phyloP scores from a whole-genome alignment of 2,113 vertebrate genomes.

The Takifugu flavidus region DNA sequence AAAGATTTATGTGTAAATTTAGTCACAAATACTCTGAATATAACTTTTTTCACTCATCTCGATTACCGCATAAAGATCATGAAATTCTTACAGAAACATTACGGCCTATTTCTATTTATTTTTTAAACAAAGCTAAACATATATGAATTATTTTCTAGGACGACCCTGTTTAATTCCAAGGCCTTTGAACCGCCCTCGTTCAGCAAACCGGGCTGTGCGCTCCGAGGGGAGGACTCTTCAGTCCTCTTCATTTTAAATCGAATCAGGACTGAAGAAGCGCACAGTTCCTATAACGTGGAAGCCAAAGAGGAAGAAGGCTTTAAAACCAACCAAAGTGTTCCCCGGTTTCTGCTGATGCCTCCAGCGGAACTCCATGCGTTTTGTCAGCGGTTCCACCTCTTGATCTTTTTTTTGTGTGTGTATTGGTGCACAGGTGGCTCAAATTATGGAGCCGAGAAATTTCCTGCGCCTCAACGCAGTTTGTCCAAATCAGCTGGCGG shows the following conservation, averaged over 20 bases:
- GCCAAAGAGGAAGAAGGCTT: constrained; percentile 61
- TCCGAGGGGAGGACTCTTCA: constrained; percentile 1
- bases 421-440: constrained; percentile 65
- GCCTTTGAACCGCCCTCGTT: too few relatives aligned
- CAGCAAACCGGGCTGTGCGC: neutral
- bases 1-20: too few relatives aligned
- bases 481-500: constrained; percentile 60
- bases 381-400: constrained; percentile 53
- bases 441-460: constrained; percentile 45
- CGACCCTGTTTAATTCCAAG: too few relatives aligned
- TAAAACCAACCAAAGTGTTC: constrained; percentile 45
- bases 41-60: too few relatives aligned
- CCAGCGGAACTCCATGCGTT: constrained; percentile 48
- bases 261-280: constrained; percentile 32
- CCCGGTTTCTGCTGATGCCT: constrained; percentile 43
- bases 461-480: constrained; percentile 35
- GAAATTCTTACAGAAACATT: too few relatives aligned
- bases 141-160: too few relatives aligned
- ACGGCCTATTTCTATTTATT: neutral
- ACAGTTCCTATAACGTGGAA: constrained; percentile 43
- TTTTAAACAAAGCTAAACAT: neutral
- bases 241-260: constrained; percentile 44
- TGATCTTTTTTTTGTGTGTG: constrained; percentile 53
- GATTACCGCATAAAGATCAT: too few relatives aligned
- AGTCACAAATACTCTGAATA: too few relatives aligned